phyloP scores from a whole-genome alignment of 2,113 vertebrate species.

The Phalacrocorax aristotelis region DNA sequence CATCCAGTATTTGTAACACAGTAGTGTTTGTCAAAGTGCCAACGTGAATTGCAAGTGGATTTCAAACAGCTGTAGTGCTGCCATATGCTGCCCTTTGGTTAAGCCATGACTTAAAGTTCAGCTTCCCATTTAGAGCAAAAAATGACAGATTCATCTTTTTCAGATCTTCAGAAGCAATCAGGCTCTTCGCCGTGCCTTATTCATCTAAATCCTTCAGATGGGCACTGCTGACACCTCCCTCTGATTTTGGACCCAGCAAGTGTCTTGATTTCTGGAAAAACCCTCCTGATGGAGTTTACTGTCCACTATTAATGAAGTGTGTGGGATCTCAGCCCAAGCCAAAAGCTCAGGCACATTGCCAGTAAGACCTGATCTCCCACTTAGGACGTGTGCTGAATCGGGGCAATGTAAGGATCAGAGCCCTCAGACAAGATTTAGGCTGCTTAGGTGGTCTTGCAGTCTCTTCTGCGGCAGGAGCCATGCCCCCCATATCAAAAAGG shows the following conservation, averaged over 20 bases:
- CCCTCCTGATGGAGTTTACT: neutral
- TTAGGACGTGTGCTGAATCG: accelerated
- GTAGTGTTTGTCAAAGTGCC: constrained; percentile 33
- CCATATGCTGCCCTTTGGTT: constrained; percentile 58
- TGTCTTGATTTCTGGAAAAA: neutral
- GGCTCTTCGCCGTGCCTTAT: neutral
- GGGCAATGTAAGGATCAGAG: neutral
- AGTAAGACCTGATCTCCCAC: neutral
- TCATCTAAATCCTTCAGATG: neutral
- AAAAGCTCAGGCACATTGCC: neutral
- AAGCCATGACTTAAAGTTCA: constrained; percentile 55
- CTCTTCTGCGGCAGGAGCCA: neutral
- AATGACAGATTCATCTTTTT: constrained; percentile 41
- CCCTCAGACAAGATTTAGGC: neutral
- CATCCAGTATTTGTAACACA: constrained; percentile 23
- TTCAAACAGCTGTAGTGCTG: constrained; percentile 52
- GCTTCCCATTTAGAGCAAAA: constrained; percentile 43
- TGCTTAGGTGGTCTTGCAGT: neutral
- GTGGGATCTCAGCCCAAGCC: neutral
- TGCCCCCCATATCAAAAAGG: neutral
- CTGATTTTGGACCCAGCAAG: neutral
- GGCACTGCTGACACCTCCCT: neutral
- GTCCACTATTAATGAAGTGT: neutral
- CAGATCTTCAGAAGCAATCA: neutral
- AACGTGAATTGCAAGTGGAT: constrained; percentile 21